Evolutionary conservation across 2,888 invertebrate genomes (phyloP), one percentile per base, ranked within the genome.

Genomic region (Smittia sp.): DNA sequence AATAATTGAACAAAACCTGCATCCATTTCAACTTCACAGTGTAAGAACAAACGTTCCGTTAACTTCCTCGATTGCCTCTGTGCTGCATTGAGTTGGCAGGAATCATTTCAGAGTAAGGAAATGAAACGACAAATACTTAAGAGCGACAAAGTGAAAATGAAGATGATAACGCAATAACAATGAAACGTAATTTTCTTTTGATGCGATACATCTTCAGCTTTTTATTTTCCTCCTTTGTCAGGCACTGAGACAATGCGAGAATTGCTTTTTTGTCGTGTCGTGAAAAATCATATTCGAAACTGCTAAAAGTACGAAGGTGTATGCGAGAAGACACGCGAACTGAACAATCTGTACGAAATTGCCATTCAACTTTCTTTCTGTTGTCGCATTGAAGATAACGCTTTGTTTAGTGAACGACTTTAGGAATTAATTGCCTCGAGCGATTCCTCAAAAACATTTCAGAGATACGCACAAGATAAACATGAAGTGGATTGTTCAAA

Each of bases 151-250:
- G 68, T 68, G 68, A 68, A 68, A 68, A 68, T 68, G 46, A 41
- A 22, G 39, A 68, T 68, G 68, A 69, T 69, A 69, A 69, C 69
- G 27, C 52, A 68, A 68, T 68, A 68, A 68, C 68, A 68, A 68
- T 68, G 68, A 68, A 68, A 69, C 54, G 69, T 69, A 69, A 69
- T 69, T 69, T 69, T 54, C 69, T 69, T 69, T 69, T 69, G 69
- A 69, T 52, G 52, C 52, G 69, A 52, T 69, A 54, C 69, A 54
- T 69, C 69, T 69, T 54, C 54, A 69, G 32, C 52, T 52, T 41
- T 32, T 52, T 27, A 52, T 69, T 15, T n/a, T 66, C 24, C 7
- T 25, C n/a, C 46, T 46, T 68, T 46, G 38, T 11, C 38, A 32
- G 6, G 20, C 67, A 67, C 67, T 67, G 38, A 66, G 32, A 66